These are phyloP conservation scores for Monochamus alternatus DNA, from an alignment of 2,888 invertebrate genomes.

Conservation along the genomic window DNA sequence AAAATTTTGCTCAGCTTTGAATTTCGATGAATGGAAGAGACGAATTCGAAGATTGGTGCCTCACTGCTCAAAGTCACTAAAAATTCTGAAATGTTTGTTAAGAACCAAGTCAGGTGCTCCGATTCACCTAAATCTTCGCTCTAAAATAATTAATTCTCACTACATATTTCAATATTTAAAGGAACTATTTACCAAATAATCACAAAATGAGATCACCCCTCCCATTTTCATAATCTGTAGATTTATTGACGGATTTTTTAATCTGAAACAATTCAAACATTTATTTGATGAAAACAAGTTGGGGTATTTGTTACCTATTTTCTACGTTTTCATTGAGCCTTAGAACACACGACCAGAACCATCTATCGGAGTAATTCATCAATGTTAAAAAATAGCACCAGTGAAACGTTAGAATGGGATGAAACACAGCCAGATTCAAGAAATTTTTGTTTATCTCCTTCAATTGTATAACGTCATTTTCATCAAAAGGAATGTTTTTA, in stretches of 20 bases:
- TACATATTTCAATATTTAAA: neutral
- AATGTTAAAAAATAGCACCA: slow-evolving; percentile 87
- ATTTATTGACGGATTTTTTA: slow-evolving; percentile 68
- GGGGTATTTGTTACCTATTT: slow-evolving; percentile 43
- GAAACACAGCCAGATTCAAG: slow-evolving; percentile 72
- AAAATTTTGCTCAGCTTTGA: slow-evolving; percentile 81
- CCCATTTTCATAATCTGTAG: slow-evolving; percentile 79
- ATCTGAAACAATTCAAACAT: slow-evolving; percentile 57
- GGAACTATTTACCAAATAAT: slow-evolving; percentile 79
- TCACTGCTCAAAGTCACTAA: slow-evolving; percentile 79
- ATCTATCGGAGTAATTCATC: slow-evolving; percentile 80
- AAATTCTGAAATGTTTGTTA: slow-evolving; percentile 82
- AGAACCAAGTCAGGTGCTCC: slow-evolving; percentile 83
- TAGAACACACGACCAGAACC: slow-evolving; percentile 75
- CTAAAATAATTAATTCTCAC: slow-evolving; percentile 63
- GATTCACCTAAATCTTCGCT: slow-evolving; percentile 81
- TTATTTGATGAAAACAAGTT: neutral
- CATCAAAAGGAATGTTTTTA: slow-evolving; percentile 51
- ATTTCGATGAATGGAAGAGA: slow-evolving; percentile 76
- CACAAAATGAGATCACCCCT: slow-evolving; percentile 82
- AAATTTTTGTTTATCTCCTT: slow-evolving; percentile 75
- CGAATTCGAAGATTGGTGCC: slow-evolving; percentile 78
- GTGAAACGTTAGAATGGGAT: slow-evolving; percentile 81
- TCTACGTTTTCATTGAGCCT: slow-evolving; percentile 52
- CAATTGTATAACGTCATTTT: slow-evolving; percentile 70